Percentiles rank a stretch among this genome's conserved stretches.
Conservation (phyloP, 2,888 invertebrate genomes). For the Cheilosia pagana region DNA sequence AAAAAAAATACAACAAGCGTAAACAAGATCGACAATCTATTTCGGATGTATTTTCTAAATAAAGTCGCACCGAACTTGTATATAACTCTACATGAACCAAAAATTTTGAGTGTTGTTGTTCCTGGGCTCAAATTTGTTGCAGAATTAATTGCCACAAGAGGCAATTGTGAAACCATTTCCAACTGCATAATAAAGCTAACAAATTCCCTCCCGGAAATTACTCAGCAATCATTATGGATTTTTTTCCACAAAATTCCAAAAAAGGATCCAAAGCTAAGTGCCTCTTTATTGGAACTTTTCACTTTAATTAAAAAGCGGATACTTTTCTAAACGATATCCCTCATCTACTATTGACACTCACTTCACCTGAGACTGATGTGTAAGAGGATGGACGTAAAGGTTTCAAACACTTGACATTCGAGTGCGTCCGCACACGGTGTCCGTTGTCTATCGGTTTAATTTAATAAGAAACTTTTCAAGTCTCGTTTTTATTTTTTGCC, state of each 20-base stretch:
- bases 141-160: conserved; percentile 28
- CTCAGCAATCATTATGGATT: too few relatives aligned
- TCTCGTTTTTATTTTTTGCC: background rate
- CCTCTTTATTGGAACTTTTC: conserved; percentile 5
- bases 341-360: conserved; percentile 8
- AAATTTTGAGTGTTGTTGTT: too few relatives aligned
- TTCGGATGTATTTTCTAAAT: too few relatives aligned
- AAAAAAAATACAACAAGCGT: too few relatives aligned
- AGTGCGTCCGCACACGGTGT: conserved; percentile 9
- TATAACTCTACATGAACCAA: too few relatives aligned
- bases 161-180: conserved; percentile 29
- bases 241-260: background rate
- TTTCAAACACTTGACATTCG: conserved; percentile 22
- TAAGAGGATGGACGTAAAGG: background rate
- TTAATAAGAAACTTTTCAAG: conserved; percentile 22
- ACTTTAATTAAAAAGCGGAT: background rate
- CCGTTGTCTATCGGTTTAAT: background rate
- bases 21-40: too few relatives aligned
- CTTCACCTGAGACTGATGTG: background rate
- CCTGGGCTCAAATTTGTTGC: background rate
- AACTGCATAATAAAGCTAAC: background rate
- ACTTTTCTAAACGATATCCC: conserved; percentile 8
- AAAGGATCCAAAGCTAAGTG: conserved; percentile 1
- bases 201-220: too few relatives aligned
- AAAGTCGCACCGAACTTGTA: too few relatives aligned